These are phyloP conservation scores for Dendrolimus houi DNA, from an alignment of 2,888 invertebrate genomes.

Conservation along the genomic window DNA sequence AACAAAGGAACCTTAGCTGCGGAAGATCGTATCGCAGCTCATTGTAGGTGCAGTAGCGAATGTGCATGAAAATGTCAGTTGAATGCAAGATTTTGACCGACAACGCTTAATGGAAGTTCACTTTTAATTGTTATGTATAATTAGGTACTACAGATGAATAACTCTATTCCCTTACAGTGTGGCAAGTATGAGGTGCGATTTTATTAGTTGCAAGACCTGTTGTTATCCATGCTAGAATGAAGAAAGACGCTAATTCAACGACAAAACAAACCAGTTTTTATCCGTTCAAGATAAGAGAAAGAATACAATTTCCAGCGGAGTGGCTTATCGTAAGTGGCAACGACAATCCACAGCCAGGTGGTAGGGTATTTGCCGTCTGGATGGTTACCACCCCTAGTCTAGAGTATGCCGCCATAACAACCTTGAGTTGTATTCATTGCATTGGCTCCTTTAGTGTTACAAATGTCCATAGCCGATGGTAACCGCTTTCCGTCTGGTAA, in stretches of 20 bases:
- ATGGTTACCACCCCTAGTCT: too few relatives aligned
- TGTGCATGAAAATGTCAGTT: conserved; percentile 7
- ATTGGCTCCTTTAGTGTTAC: too few relatives aligned
- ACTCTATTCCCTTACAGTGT: too few relatives aligned
- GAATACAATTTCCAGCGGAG: background rate
- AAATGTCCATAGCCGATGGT: too few relatives aligned
- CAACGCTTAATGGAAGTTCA: background rate
- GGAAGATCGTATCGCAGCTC: conserved; percentile 19
- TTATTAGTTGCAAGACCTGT: too few relatives aligned
- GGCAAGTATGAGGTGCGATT: too few relatives aligned
- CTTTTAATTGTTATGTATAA: background rate
- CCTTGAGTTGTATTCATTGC: too few relatives aligned
- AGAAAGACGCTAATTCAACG: too few relatives aligned
- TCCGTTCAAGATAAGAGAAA: background rate
- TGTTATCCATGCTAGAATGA: too few relatives aligned
- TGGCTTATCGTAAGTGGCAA: background rate
- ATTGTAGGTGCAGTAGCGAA: conserved; percentile 8
- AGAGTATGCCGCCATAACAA: background rate
- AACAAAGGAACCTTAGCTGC: conserved; percentile 36
- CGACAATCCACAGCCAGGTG: background rate
- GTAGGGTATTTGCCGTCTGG: background rate
- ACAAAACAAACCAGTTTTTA: background rate
- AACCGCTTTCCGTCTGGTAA: too few relatives aligned
- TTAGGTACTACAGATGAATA: background rate
- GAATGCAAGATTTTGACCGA: background rate